Base-by-base conservation (phyloP, 2,113 vertebrate species). In the Microcebus griseorufus region DNA sequence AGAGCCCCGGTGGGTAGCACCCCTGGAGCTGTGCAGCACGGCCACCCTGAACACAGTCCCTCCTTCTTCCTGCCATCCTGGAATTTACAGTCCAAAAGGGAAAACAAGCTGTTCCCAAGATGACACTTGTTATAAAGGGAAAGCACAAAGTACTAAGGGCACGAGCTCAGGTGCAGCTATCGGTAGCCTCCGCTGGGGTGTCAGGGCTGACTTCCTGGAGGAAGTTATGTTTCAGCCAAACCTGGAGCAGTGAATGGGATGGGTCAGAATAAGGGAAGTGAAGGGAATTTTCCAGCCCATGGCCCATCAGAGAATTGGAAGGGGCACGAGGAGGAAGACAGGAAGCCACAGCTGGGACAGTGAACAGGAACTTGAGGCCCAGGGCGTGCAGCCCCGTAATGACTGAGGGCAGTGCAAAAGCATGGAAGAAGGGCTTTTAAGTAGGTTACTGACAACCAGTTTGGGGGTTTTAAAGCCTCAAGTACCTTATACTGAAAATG, bases 1-100 rank as follows among this genome's bases (percentile, higher is more conserved):
- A 64, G 17, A 55, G 27, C 48, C 25, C 14, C 0, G 22, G 27
- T 32, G 4, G 7, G 9, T 0, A 55, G 9, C 0, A 0, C 17
- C 9, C 13, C 29, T 60, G 39, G 29, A 39, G 85, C 75, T 23
- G 5, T 2, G 10, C 22, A 34, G 11, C 14, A 9, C 0, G 1
- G 20, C 25, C 79, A 34, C 27, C 62, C n/a, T 2, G 78, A 45
- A 29, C 25, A 9, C 23, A 18, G 42, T 10, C 29, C 23, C 55
- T 58, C 34, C 17, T 64, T 72, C 53, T 45, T 72, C 83, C 84
- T 82, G 37, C 37, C 67, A 75, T 55, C 20, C 2, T 70, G 93
- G 42, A 55, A 25, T 32, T 48, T 67, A 67, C 5, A 27, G 37
- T 48, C 81, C 18, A n/a, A 60, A 75, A n/a, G 5, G 25, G 4